Percentiles rank a stretch among this genome's conserved stretches.
phyloP scores from a whole-genome alignment of 2,113 vertebrate species.

The Bettongia penicillata region DNA sequence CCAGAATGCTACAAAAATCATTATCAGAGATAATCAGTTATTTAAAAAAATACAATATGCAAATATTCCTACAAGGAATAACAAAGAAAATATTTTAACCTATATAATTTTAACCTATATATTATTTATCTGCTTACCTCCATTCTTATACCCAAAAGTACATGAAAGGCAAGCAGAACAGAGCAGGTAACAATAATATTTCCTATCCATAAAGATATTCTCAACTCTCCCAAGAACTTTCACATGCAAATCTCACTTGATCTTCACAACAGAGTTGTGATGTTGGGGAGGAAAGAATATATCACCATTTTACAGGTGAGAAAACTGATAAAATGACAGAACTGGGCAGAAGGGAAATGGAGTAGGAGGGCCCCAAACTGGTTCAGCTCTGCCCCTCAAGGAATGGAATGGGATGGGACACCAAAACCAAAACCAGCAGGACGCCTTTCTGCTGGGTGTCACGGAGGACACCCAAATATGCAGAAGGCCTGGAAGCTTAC shows the following conservation, averaged over 20 bases:
- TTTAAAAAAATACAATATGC: too few relatives aligned
- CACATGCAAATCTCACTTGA: neutral
- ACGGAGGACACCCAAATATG: neutral
- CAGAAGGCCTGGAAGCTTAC: neutral
- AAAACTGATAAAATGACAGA: neutral
- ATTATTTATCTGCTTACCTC: neutral
- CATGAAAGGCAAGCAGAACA: neutral
- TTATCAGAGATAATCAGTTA: too few relatives aligned
- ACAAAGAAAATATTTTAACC: neutral
- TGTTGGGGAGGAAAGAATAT: neutral
- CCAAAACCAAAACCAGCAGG: neutral
- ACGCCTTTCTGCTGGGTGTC: neutral
- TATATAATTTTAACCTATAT: neutral
- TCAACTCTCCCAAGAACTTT: slow-evolving; percentile 28
- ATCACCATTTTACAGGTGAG: slow-evolving; percentile 6
- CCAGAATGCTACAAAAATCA: neutral
- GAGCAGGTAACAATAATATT: neutral
- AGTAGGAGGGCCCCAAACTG: too few relatives aligned
- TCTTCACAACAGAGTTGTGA: slow-evolving; percentile 24
- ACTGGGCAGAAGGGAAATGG: neutral
- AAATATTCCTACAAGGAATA: too few relatives aligned
- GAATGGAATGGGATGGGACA: neutral
- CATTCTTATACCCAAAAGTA: slow-evolving; percentile 11
- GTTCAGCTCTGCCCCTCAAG: neutral
- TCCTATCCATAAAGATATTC: neutral